Conservation (phyloP, 2,797 vertebrate genomes). For the Clarias laeviceps region DNA sequence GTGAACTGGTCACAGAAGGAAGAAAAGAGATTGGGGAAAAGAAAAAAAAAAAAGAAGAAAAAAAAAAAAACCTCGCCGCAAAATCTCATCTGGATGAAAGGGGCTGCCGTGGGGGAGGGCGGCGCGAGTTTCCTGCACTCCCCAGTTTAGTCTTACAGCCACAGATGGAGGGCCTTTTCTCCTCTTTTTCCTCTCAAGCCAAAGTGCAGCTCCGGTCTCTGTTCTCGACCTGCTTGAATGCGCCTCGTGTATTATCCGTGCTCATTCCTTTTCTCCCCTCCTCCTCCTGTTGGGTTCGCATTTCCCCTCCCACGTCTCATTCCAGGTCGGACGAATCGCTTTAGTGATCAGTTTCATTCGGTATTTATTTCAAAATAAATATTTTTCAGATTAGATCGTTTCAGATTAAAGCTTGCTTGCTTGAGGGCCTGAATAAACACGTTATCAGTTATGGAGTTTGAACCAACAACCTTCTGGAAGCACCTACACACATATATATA, state of each 20-base stretch:
- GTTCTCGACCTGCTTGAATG: conserved; percentile 49
- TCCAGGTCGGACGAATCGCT: not conserved
- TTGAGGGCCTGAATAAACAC: not conserved
- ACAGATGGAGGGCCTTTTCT: conserved; percentile 54
- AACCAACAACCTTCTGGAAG: not conserved
- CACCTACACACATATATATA: not conserved
- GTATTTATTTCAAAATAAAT: not conserved
- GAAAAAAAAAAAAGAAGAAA: conserved; percentile 43
- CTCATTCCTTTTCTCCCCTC: not conserved
- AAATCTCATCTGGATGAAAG: conserved; percentile 65
- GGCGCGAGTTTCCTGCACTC: conserved; percentile 47
- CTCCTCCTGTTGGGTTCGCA: not conserved
- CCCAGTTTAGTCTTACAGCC: conserved; percentile 58
- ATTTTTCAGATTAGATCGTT: not conserved
- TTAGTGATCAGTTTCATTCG: not conserved
- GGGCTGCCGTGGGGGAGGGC: conserved; percentile 54
- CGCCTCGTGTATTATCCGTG: conserved; percentile 20
- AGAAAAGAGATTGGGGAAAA: conserved; percentile 37
- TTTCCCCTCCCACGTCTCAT: conserved; percentile 14
- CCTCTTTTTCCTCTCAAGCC: conserved; percentile 25
- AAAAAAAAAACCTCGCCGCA: conserved; percentile 37
- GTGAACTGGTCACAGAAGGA: conserved; percentile 58
- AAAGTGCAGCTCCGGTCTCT: conserved; percentile 45
- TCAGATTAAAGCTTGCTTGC: not conserved
- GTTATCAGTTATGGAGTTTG: not conserved